Conservation (phyloP, 2,797 vertebrate genomes). For the Syngnathus rostellatus region DNA sequence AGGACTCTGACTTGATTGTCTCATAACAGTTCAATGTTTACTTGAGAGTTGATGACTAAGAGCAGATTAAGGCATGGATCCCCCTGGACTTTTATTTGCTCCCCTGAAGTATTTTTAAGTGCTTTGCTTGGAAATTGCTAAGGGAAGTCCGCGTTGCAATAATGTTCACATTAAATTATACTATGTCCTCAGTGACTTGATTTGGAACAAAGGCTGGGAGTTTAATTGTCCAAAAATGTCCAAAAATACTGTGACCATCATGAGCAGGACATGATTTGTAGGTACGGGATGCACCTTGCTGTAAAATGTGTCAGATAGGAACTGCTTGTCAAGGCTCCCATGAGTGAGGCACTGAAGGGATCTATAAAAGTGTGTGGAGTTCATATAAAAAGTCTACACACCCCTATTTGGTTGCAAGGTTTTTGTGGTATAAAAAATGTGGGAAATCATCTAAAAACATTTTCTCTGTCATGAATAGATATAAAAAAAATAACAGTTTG, state of each 20-base stretch:
- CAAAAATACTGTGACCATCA: neutral
- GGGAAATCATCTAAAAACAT: too few relatives aligned
- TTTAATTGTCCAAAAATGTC: neutral
- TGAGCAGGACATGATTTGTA: neutral
- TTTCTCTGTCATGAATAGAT: too few relatives aligned
- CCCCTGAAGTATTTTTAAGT: slow-evolving; percentile 4
- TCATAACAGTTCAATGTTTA: neutral
- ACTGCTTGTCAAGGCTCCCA: neutral
- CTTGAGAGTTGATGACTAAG: neutral
- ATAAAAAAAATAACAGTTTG: too few relatives aligned
- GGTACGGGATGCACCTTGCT: neutral
- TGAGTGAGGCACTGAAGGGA: too few relatives aligned
- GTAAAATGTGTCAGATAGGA: neutral
- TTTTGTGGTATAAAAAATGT: too few relatives aligned
- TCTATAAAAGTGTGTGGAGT: too few relatives aligned
- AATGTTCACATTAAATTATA: neutral
- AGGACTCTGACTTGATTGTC: neutral
- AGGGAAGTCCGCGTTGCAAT: neutral
- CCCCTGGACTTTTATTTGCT: neutral
- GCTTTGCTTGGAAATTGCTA: slow-evolving; percentile 3
- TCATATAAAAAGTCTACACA: too few relatives aligned
- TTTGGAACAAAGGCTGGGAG: neutral
- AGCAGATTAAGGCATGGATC: neutral
- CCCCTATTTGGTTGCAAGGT: too few relatives aligned
- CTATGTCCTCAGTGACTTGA: slow-evolving; percentile 5